A percentile compares a stretch with the other conserved stretches of the same genome.
Evolutionary conservation across 2,888 invertebrate genomes (phyloP).

Genomic region (Opisthograptis luteolata): DNA sequence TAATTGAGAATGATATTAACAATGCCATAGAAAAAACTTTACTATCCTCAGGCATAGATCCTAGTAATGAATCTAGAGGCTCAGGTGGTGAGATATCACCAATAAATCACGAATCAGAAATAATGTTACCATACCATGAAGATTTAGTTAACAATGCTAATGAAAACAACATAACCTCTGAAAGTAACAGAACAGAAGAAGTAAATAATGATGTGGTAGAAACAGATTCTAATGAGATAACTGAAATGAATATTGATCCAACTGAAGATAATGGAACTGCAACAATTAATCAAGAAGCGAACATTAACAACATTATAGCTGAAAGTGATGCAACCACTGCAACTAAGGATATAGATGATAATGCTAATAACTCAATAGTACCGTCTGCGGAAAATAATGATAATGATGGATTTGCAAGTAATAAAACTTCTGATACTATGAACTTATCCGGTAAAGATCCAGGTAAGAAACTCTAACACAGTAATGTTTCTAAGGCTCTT

Average conservation of each 20-base stretch:
- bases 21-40: constrained; percentile 3
- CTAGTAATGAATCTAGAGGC: neutral
- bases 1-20: constrained; percentile 1
- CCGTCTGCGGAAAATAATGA: neutral
- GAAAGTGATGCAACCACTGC: neutral
- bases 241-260: neutral
- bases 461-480: too few species aligned
- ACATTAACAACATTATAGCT: neutral
- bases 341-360: neutral
- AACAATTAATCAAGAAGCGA: neutral
- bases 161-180: neutral
- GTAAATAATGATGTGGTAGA: neutral
- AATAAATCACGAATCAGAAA: neutral
- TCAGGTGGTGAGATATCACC: constrained; percentile 1
- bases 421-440: neutral
- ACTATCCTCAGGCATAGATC: neutral
- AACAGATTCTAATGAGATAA: too few species aligned
- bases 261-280: neutral
- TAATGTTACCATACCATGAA: neutral
- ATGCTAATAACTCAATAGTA: neutral
- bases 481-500: too few species aligned
- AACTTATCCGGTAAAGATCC: too few species aligned
- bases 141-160: neutral
- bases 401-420: neutral
- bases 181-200: neutral